These are phyloP conservation scores for Falcunculus frontatus DNA, from an alignment of 2,113 vertebrate genomes.

Conservation along the genomic window DNA sequence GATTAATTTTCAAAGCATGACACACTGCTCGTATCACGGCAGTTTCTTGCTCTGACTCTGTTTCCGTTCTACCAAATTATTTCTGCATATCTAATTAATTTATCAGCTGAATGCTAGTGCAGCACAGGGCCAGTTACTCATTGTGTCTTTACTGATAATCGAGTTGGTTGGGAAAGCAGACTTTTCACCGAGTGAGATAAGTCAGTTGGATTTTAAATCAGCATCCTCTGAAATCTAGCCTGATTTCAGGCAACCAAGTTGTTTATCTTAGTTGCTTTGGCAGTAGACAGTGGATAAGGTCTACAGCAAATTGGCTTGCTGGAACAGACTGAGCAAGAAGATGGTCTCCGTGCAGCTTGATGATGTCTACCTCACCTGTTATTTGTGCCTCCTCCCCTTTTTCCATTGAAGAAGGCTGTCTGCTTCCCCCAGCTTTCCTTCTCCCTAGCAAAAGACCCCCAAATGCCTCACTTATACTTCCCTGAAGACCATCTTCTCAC, in stretches of 20 bases:
- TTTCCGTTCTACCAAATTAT: not conserved
- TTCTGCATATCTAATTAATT: not conserved
- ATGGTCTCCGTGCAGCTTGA: not conserved
- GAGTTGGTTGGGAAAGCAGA: not conserved
- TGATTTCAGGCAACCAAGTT: not conserved
- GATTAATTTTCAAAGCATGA: slow-evolving; percentile 5
- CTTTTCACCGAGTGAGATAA: not conserved
- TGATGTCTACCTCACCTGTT: not conserved
- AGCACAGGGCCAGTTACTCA: not conserved
- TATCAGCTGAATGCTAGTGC: not conserved
- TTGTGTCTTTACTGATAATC: not conserved
- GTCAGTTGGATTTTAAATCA: not conserved
- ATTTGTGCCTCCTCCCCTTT: not conserved
- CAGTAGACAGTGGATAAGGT: not conserved
- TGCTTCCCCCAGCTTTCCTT: not conserved
- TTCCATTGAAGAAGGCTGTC: not conserved
- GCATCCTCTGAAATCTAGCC: not conserved
- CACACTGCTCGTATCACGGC: accelerated
- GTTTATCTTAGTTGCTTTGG: not conserved
- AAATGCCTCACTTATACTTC: not conserved
- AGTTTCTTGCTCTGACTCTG: not conserved
- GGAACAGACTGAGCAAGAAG: not conserved
- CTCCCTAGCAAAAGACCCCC: not conserved
- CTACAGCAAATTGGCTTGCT: not conserved
- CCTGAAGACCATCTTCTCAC: not conserved